These are phyloP conservation scores for Tenrec ecaudatus DNA, from an alignment of 2,113 vertebrate genomes.

Conservation along the genomic window DNA sequence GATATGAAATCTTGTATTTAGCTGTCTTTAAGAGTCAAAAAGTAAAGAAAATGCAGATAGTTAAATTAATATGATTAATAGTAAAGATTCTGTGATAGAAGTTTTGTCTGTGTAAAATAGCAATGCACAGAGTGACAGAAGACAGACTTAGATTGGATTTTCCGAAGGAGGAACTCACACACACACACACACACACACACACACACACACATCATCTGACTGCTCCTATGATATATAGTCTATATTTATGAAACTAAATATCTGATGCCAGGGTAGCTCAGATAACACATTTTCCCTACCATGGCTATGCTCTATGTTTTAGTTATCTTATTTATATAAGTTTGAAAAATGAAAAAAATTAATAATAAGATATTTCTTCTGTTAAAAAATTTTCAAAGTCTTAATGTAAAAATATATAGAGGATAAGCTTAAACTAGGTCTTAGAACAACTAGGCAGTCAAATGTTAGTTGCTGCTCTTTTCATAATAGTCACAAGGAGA, in stretches of 20 bases:
- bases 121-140: not conserved
- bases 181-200: not conserved
- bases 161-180: not conserved
- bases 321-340: not conserved
- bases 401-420: not conserved
- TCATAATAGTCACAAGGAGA: too few relatives aligned
- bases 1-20: not conserved
- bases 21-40: not conserved
- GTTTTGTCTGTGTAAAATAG: not conserved
- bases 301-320: not conserved
- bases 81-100: not conserved
- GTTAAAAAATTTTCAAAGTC: not conserved
- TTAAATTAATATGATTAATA: not conserved
- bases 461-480: not conserved
- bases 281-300: not conserved
- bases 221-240: not conserved
- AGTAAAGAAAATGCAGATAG: not conserved
- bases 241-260: not conserved
- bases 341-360: not conserved
- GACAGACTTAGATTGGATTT: not conserved
- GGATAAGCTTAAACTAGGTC: not conserved
- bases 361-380: not conserved
- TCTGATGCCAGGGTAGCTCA: not conserved
- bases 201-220: not conserved
- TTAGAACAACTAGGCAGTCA: not conserved